These are phyloP conservation scores for Leptopilina myrica DNA, from an alignment of 2,888 invertebrate genomes.

Conservation along the genomic window DNA sequence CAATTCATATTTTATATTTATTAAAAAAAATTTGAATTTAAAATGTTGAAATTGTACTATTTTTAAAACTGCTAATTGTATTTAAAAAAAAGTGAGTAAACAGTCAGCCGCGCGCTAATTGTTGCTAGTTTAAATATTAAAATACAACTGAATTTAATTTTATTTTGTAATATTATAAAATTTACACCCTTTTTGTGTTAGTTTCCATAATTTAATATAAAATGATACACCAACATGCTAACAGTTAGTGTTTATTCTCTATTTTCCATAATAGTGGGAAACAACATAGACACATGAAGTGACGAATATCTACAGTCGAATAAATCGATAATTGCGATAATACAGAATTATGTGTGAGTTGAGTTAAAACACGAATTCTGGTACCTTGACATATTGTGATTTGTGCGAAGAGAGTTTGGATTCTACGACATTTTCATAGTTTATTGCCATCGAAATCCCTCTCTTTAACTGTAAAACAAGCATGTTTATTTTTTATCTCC, in stretches of 20 bases:
- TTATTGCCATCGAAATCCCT: conserved; percentile 70
- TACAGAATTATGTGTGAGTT: conserved; percentile 66
- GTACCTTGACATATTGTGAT: conserved; percentile 47
- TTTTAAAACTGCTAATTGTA: too few species aligned
- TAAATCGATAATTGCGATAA: conserved; percentile 65
- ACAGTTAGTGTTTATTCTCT: neutral
- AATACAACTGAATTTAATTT: too few species aligned
- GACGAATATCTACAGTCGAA: conserved; percentile 41
- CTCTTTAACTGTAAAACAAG: conserved; percentile 52
- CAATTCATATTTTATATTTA: too few species aligned
- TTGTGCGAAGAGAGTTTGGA: conserved; percentile 54
- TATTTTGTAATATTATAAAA: too few species aligned
- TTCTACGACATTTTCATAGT: conserved; percentile 65
- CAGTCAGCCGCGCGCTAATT: too few species aligned
- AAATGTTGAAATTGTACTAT: too few species aligned
- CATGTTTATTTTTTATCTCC: neutral
- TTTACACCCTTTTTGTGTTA: too few species aligned
- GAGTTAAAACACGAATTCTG: conserved; percentile 61
- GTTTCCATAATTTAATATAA: neutral
- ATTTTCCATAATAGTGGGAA: neutral
- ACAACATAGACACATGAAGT: conserved; percentile 22
- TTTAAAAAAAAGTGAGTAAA: too few species aligned
- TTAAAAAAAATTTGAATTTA: too few species aligned
- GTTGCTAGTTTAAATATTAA: too few species aligned
- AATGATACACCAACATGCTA: neutral